Conservation (phyloP, 1,140 invertebrate species). For the Calliopsis andreniformis region DNA sequence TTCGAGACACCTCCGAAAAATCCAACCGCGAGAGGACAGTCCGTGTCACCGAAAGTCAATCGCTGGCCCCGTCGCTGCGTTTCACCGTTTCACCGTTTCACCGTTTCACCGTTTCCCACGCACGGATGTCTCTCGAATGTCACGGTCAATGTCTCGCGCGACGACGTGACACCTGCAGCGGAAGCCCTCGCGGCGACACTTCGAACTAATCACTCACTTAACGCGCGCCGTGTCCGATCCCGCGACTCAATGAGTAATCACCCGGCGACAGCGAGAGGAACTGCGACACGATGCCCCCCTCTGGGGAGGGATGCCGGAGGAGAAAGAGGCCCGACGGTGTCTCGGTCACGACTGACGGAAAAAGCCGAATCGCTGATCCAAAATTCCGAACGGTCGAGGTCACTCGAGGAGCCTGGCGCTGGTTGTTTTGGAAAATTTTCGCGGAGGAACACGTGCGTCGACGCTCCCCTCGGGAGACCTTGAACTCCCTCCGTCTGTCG, state of each 20-base stretch:
- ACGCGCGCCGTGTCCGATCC: constrained; percentile 18
- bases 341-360: too few species aligned
- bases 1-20: background rate
- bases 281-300: background rate
- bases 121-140: constrained; percentile 61
- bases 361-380: background rate
- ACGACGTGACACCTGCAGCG: constrained; percentile 63
- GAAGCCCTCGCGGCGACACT: constrained; percentile 50
- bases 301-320: background rate
- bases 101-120: constrained; percentile 42
- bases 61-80: background rate
- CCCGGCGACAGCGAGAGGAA: background rate
- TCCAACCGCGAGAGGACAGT: background rate
- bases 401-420: background rate
- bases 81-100: constrained; percentile 12
- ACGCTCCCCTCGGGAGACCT: background rate
- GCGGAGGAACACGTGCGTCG: background rate
- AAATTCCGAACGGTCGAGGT: background rate
- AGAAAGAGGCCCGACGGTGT: too few species aligned
- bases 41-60: background rate
- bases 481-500: background rate
- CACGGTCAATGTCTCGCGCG: constrained; percentile 66
- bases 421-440: background rate
- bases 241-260: background rate
- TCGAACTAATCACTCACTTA: constrained; percentile 51